phyloP scores from a whole-genome alignment of 2,797 vertebrate species.

The Sparidentex hasta region DNA sequence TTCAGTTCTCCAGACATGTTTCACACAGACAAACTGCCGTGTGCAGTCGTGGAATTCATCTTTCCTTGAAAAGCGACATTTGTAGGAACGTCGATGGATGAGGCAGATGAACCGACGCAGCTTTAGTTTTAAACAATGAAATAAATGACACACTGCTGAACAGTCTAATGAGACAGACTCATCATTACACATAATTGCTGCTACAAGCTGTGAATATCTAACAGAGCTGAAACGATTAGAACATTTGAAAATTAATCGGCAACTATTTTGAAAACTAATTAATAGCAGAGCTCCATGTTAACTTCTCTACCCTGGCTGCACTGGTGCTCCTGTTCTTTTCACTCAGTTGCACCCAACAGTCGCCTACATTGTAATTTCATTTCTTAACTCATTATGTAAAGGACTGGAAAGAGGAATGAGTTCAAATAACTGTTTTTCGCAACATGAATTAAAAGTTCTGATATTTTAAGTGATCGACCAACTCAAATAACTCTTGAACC shows the following conservation, averaged over 20 bases:
- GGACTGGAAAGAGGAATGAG: no score
- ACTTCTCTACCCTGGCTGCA: no score
- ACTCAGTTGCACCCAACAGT: no score
- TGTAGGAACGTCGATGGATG: background rate
- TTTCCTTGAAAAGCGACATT: conserved; percentile 7
- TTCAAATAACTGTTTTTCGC: no score
- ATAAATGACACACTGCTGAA: conserved; percentile 19
- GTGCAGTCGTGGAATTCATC: background rate
- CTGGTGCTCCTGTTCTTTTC: no score
- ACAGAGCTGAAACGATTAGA: conserved; percentile 6
- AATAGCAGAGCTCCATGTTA: no score
- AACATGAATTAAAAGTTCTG: no score
- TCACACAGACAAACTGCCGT: background rate
- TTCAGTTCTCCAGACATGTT: background rate
- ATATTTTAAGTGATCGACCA: no score
- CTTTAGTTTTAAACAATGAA: conserved; percentile 18
- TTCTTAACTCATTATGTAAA: no score
- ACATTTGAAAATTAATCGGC: background rate
- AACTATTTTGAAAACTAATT: background rate
- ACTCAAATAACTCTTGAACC: no score
- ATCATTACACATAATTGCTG: conserved; percentile 36
- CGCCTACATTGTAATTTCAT: no score
- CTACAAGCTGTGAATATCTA: conserved; percentile 29
- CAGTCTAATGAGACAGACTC: conserved; percentile 30
- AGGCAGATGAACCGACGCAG: conserved; percentile 27